Conservation (phyloP, 2,888 invertebrate genomes). For the Nephrotoma guestfalica region DNA sequence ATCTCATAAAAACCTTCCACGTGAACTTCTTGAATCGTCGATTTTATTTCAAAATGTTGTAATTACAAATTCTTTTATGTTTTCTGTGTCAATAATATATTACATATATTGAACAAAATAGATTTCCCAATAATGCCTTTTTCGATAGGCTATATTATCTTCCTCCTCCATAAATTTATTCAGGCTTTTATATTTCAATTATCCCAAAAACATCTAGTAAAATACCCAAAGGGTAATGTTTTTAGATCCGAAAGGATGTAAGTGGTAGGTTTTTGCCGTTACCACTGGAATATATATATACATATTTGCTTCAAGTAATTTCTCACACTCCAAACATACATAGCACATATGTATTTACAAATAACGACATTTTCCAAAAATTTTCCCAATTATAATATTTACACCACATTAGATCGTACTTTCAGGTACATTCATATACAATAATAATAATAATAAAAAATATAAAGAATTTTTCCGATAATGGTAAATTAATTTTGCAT, state of each 20-base stretch:
- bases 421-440: not conserved
- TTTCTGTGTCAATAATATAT: too few relatives aligned
- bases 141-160: too few relatives aligned
- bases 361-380: not conserved
- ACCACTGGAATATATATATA: not conserved
- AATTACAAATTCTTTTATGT: too few relatives aligned
- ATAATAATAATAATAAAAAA: not conserved
- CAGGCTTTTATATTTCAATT: too few relatives aligned
- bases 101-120: too few relatives aligned
- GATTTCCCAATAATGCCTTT: too few relatives aligned
- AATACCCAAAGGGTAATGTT: not conserved
- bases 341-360: not conserved
- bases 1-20: too few relatives aligned
- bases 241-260: not conserved
- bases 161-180: too few relatives aligned
- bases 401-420: not conserved
- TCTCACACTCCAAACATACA: not conserved
- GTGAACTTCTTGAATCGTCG: too few relatives aligned
- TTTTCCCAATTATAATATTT: not conserved
- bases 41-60: too few relatives aligned
- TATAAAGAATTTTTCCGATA: not conserved
- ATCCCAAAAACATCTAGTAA: not conserved
- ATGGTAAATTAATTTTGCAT: not conserved
- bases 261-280: not conserved
- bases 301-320: not conserved